Base-by-base conservation (phyloP, 2,888 invertebrate genomes). In the Tholera decimalis region DNA sequence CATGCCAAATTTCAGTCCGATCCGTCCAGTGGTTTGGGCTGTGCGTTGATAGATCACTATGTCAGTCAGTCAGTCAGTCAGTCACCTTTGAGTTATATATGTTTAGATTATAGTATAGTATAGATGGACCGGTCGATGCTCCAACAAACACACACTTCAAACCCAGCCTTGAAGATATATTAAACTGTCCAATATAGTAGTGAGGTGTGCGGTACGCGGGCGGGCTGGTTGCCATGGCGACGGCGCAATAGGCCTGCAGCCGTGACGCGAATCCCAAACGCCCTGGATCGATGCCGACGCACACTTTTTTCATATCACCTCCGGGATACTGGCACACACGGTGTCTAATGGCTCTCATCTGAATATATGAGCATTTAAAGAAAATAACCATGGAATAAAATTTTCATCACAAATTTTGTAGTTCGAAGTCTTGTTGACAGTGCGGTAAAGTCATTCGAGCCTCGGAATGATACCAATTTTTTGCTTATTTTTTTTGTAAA, bases 211-310 rank as follows among this genome's bases (percentile, higher is more conserved):
- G 59, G 26, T 7, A 22, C 18, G 69, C 83, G 82, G 74, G 72
- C 70, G 77, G 77, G 80, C 73, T 70, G 66, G 94, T 94, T 89
- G 88, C 86, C 89, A 93, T 92, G 88, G 89, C 86, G 82, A 93
- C 93, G 91, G 87, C 92, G 91, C 93, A 90, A 90, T 91, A 91
- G 93, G 92, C 92, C 83, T 89, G 91, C 90, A 88, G 85, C 80
- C 93, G 94, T 94, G 94, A 92, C 90, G 89, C 83, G 94, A 94
- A 94, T 94, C 88, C 88, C 89, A 92, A 94, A 88, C 84, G 82
- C 54, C 41, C 18, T 85, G 90, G 94, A 94, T 93, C 91, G 89
- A 92, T 91, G 85, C 66, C 77, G 72, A 79, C 80, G 76, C 82
- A 80, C 76, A 71, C 76, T 83, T 83, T 83, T 83, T 83, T 81